Evolutionary conservation across 2,113 vertebrate species (phyloP).

Genomic region (Oryzias javanicus): DNA sequence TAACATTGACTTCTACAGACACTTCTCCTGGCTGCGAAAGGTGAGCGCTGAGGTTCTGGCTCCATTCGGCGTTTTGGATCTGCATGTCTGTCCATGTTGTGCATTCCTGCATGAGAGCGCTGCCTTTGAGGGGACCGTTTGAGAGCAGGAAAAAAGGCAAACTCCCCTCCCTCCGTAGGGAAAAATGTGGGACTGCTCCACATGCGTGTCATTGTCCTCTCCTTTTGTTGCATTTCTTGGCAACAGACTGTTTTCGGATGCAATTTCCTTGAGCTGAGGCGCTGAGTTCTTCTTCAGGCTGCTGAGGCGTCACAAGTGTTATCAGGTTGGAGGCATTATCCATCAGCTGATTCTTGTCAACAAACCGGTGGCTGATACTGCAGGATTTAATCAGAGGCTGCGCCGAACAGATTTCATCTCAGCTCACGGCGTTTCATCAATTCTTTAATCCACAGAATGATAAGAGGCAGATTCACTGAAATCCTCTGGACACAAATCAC

Average conservation of each 20-base stretch:
- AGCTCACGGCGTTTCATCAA: background rate
- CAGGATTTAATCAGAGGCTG: slow-evolving; percentile 31
- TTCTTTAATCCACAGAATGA: background rate
- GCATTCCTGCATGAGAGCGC: background rate
- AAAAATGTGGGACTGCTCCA: slow-evolving; percentile 2
- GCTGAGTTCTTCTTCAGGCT: slow-evolving; percentile 16
- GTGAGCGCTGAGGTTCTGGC: slow-evolving; percentile 73
- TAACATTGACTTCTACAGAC: slow-evolving; percentile 95
- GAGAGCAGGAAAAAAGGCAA: background rate
- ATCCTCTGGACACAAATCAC: background rate
- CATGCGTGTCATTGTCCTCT: slow-evolving; percentile 21
- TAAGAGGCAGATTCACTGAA: background rate
- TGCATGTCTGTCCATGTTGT: background rate
- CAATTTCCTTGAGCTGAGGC: slow-evolving; percentile 27
- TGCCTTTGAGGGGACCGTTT: background rate
- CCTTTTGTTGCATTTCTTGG: slow-evolving; percentile 34
- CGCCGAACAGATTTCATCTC: background rate
- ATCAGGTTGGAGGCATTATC: slow-evolving; percentile 43
- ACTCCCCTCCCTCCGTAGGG: background rate
- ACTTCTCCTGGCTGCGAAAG: slow-evolving; percentile 95
- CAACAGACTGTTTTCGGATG: slow-evolving; percentile 19
- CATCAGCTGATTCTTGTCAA: slow-evolving; percentile 51
- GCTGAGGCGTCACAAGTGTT: slow-evolving; percentile 4
- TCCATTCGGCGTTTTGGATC: background rate
- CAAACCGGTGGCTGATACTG: slow-evolving; percentile 23